phyloP scores from a whole-genome alignment of 2,113 vertebrate species.

The Lagenorhynchus albirostris region DNA sequence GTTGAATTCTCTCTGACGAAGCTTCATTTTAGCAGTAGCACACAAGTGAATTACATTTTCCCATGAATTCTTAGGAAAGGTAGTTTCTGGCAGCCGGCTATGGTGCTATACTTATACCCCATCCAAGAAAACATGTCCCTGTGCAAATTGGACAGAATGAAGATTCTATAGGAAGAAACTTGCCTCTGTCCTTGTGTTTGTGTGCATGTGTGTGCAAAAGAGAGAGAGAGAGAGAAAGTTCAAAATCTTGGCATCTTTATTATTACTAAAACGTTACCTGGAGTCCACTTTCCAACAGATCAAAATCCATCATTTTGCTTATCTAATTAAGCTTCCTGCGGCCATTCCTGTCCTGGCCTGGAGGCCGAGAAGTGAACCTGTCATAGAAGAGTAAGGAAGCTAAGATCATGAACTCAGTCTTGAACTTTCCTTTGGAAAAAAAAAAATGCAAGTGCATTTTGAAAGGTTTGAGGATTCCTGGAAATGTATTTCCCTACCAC shows the following conservation, averaged over 20 bases:
- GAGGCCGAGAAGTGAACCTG: accelerated
- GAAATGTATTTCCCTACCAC: background rate
- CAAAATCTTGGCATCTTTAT: background rate
- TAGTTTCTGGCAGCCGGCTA: background rate
- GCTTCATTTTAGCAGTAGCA: background rate
- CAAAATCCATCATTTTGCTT: background rate
- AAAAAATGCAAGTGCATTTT: background rate
- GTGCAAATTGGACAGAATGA: no score
- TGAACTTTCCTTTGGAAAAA: background rate
- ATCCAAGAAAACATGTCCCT: accelerated
- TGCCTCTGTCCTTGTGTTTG: background rate
- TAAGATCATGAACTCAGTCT: background rate
- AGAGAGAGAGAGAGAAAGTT: background rate
- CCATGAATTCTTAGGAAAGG: background rate
- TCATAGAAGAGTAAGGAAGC: background rate
- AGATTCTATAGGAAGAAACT: background rate
- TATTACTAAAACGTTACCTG: background rate
- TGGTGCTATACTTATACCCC: no score
- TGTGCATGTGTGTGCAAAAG: background rate
- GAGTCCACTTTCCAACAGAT: background rate
- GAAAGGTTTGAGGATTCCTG: background rate
- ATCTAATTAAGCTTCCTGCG: background rate
- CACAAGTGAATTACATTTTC: background rate
- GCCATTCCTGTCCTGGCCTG: accelerated
- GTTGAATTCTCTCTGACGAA: background rate